Percentiles rank a stretch among this genome's conserved stretches.
Conservation (phyloP, 2,113 vertebrate genomes). For the Takifugu flavidus region DNA sequence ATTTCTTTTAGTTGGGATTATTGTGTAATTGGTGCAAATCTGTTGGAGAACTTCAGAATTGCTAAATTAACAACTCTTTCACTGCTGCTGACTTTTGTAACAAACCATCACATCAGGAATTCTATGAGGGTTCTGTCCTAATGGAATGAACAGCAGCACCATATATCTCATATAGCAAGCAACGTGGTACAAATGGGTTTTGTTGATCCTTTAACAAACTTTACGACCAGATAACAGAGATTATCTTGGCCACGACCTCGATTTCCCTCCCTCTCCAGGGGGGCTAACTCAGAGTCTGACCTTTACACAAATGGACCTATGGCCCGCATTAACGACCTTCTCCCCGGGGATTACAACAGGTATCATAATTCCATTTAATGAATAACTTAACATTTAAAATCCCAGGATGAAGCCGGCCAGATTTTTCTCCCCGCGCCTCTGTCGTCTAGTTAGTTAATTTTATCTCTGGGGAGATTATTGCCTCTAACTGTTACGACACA, state of each 20-base stretch:
- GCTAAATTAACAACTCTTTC: no score
- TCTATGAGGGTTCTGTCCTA: no score
- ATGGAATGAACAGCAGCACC: neutral
- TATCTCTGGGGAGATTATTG: constrained; percentile 38
- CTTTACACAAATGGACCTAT: constrained; percentile 61
- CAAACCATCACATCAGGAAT: no score
- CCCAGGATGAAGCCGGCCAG: constrained; percentile 38
- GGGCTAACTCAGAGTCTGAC: constrained; percentile 49
- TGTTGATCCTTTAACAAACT: constrained; percentile 13
- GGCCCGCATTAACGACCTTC: constrained; percentile 63
- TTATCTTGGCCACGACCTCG: constrained; percentile 44
- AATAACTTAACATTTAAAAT: constrained; percentile 78
- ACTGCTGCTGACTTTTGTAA: no score
- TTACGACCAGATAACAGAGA: constrained; percentile 30
- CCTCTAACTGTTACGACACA: constrained; percentile 44
- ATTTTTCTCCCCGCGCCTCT: constrained; percentile 29
- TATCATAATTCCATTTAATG: constrained; percentile 74
- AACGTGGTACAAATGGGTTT: neutral
- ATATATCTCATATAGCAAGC: neutral
- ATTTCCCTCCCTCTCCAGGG: constrained; percentile 29
- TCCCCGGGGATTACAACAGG: constrained; percentile 46
- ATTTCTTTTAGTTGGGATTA: no score
- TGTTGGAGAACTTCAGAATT: no score
- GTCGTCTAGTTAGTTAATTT: constrained; percentile 48
- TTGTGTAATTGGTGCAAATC: no score